Evolutionary conservation across 2,113 vertebrate species (phyloP).

Genomic region (Nipponia nippon): DNA sequence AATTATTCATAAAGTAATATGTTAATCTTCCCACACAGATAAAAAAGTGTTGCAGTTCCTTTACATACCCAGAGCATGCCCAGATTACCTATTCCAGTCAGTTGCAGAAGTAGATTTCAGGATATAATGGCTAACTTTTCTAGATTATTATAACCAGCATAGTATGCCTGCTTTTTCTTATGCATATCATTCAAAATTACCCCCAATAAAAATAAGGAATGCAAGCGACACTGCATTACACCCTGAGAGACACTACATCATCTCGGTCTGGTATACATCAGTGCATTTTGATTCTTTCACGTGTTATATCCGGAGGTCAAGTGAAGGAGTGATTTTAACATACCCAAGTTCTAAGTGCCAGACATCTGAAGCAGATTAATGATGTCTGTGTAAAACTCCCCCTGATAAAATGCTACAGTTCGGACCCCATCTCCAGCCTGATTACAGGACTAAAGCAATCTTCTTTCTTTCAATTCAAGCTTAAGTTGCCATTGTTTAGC

Average conservation of each 20-base stretch:
- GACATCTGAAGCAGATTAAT: slow-evolving; percentile 32
- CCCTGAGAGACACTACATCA: not conserved
- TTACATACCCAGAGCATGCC: not conserved
- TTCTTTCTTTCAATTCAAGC: not conserved
- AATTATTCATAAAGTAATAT: not conserved
- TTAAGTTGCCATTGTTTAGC: not conserved
- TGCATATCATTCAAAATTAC: not conserved
- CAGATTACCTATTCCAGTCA: not conserved
- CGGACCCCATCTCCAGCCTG: not conserved
- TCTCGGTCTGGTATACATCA: not conserved
- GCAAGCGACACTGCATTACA: not conserved
- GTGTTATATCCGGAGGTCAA: not conserved
- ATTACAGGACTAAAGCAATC: not conserved
- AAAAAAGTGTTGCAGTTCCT: not conserved
- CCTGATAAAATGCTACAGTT: not conserved
- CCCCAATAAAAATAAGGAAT: not conserved
- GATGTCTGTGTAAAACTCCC: not conserved
- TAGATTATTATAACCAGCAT: not conserved
- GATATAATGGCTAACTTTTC: not conserved
- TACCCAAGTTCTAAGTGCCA: not conserved
- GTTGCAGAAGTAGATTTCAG: not conserved
- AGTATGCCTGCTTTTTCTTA: not conserved
- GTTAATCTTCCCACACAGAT: not conserved
- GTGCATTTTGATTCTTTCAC: slow-evolving; percentile 10
- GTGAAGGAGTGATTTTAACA: slow-evolving; percentile 19